A percentile compares a stretch with the other conserved stretches of the same genome.
phyloP scores from a whole-genome alignment of 2,113 vertebrate species.

The Scalopus aquaticus region DNA sequence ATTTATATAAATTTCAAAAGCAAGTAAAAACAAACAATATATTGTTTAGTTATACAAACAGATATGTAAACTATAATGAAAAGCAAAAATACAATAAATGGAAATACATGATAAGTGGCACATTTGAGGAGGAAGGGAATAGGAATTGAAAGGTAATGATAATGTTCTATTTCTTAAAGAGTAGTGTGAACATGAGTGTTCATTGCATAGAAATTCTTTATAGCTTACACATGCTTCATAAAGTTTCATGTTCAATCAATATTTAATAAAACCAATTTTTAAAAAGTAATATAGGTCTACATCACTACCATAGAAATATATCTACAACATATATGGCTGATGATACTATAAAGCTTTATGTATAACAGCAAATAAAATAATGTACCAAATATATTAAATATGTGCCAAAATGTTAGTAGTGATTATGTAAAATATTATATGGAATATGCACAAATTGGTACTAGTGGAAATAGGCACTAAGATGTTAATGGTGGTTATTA shows the following conservation, averaged over 20 bases:
- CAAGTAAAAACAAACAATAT: constrained; percentile 3
- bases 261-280: constrained; percentile 19
- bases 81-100: constrained; percentile 30
- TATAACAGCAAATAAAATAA: neutral
- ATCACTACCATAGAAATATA: neutral
- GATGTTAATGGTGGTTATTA: constrained; percentile 8
- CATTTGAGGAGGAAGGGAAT: neutral
- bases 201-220: neutral
- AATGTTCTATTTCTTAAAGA: constrained; percentile 20
- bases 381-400: neutral
- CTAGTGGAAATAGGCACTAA: neutral
- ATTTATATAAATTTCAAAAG: constrained; percentile 41
- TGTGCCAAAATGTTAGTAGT: constrained; percentile 3
- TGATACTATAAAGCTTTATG: neutral
- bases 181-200: neutral
- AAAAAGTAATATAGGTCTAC: neutral
- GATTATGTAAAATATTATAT: neutral
- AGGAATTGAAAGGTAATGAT: constrained; percentile 1
- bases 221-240: neutral
- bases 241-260: constrained; percentile 34
- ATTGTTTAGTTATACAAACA: neutral
- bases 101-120: constrained; percentile 7
- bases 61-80: constrained; percentile 28
- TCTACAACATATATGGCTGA: neutral
- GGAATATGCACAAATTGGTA: neutral